Percentiles rank a stretch among this genome's conserved stretches.
Evolutionary conservation across 2,888 invertebrate species (phyloP).

Genomic region (Adineta ricciae): DNA sequence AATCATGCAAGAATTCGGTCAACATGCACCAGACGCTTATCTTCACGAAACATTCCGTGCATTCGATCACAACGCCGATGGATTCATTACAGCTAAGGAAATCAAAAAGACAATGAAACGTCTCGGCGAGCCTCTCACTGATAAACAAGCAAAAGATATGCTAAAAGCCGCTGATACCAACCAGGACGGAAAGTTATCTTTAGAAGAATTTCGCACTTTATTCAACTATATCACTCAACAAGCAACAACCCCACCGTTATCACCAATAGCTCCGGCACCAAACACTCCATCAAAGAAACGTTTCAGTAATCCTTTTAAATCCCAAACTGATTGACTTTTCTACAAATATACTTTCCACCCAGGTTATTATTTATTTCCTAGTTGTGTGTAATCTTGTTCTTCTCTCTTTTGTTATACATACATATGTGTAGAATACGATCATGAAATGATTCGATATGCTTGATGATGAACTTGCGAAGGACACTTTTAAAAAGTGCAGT

Average conservation of each 20-base stretch:
- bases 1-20: not conserved
- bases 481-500: slow-evolving; percentile 4
- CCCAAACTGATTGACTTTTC: not conserved
- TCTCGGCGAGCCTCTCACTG: not conserved
- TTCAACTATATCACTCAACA: not conserved
- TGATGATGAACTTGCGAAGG: not conserved
- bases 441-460: not conserved
- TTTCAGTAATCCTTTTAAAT: not conserved
- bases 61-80: slow-evolving; percentile 3
- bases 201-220: not conserved
- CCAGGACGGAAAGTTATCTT: not conserved
- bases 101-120: not conserved
- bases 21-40: not conserved
- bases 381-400: not conserved
- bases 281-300: not conserved
- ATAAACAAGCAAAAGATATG: slow-evolving; percentile 7
- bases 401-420: not conserved
- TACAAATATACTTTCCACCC: not conserved
- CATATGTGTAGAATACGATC: not conserved
- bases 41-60: slow-evolving; percentile 2
- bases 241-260: not conserved
- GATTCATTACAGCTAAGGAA: not conserved
- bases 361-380: not conserved
- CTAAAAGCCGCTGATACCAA: not conserved
- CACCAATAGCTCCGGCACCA: not conserved